phyloP scores from a whole-genome alignment of 2,797 vertebrate genomes.

The Intellagama lesueurii region DNA sequence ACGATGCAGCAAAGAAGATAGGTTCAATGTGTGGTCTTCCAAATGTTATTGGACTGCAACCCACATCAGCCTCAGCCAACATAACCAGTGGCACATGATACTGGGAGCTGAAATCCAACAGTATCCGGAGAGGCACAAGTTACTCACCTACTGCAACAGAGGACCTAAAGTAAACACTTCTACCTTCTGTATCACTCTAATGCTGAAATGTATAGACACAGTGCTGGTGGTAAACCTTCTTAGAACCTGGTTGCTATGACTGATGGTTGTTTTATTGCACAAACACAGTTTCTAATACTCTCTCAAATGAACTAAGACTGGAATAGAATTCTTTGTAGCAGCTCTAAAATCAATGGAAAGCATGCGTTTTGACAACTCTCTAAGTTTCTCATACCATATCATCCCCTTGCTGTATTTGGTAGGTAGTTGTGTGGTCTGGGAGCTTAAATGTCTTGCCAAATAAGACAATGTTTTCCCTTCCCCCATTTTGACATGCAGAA shows the following conservation, averaged over 20 bases:
- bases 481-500: constrained; percentile 1
- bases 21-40: background rate
- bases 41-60: background rate
- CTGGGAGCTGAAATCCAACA: background rate
- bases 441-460: background rate
- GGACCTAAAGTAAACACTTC: background rate
- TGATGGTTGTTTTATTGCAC: background rate
- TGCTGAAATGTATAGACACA: background rate
- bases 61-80: background rate
- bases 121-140: background rate
- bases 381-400: background rate
- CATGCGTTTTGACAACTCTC: background rate
- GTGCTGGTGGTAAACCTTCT: background rate
- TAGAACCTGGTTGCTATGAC: background rate
- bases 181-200: background rate
- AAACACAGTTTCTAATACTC: background rate
- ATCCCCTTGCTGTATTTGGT: background rate
- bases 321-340: background rate
- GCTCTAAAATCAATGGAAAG: background rate
- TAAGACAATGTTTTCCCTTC: background rate
- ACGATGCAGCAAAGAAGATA: background rate
- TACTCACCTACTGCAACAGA: background rate
- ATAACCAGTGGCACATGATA: too few relatives aligned
- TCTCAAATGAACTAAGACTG: background rate
- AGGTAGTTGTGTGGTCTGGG: background rate